phyloP scores from a whole-genome alignment of 2,113 vertebrate species.

The Centrocercus urophasianus region DNA sequence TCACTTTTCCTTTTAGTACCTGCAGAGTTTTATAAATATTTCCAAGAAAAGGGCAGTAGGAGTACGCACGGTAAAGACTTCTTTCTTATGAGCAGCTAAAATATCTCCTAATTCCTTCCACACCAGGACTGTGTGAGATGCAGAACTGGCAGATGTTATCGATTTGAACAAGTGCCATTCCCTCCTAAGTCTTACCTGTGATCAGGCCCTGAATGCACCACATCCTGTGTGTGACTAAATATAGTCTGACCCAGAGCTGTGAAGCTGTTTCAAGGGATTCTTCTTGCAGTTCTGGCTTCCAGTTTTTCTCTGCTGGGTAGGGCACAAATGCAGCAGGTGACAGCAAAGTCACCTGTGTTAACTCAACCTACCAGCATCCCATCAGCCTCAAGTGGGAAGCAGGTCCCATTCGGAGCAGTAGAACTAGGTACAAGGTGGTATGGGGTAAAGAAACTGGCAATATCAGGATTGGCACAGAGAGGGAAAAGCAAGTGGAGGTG shows the following conservation, averaged over 20 bases:
- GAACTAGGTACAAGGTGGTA: not conserved
- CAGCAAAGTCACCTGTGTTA: not conserved
- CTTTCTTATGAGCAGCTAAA: not conserved
- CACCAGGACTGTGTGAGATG: not conserved
- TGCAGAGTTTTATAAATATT: conserved; percentile 11
- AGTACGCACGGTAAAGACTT: not conserved
- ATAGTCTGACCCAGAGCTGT: not conserved
- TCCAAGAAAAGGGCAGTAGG: not conserved
- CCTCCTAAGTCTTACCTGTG: not conserved
- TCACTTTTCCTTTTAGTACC: not conserved
- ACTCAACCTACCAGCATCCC: not conserved
- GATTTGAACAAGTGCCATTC: not conserved
- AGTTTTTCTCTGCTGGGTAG: not conserved
- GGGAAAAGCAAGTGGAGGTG: not conserved
- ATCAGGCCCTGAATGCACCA: not conserved
- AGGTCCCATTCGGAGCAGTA: not conserved
- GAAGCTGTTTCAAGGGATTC: not conserved
- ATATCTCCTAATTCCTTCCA: not conserved
- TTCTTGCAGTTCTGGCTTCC: not conserved
- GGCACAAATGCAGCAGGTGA: not conserved
- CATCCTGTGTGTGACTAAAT: not conserved
- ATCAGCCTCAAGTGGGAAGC: not conserved
- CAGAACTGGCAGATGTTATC: not conserved
- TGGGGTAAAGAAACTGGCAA: not conserved
- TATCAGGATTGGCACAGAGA: not conserved